Evolutionary conservation across 2,888 invertebrate species (phyloP).

Genomic region (Acronicta psi): DNA sequence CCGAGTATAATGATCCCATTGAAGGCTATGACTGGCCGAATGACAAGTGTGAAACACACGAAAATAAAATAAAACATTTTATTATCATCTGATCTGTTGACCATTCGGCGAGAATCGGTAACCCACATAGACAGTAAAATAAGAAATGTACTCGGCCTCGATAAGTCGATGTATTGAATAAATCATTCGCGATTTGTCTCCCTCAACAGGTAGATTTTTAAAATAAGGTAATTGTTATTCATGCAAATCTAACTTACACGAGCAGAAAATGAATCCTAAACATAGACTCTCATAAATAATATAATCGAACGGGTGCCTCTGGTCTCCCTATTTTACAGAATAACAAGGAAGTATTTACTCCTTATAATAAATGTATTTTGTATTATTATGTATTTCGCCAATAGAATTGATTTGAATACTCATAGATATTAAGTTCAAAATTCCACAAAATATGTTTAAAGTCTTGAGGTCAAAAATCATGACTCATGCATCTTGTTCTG

Average conservation of each 20-base stretch:
- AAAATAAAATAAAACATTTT: conserved; percentile 66
- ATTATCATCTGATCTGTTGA: conserved; percentile 65
- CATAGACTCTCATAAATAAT: conserved; percentile 82
- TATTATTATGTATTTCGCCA: not conserved
- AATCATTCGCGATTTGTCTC: conserved; percentile 82
- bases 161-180: conserved; percentile 78
- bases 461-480: not conserved
- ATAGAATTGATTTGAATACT: no score
- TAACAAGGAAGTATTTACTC: conserved; percentile 58
- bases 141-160: conserved; percentile 74
- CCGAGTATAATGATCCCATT: conserved; percentile 83
- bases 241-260: conserved; percentile 86
- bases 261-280: conserved; percentile 85
- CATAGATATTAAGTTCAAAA: no score
- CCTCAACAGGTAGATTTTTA: conserved; percentile 84
- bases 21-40: conserved; percentile 76
- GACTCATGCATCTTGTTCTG: conserved; percentile 16
- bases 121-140: conserved; percentile 76
- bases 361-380: not conserved
- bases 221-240: conserved; percentile 84
- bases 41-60: conserved; percentile 66
- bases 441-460: not conserved
- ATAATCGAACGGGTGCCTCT: conserved; percentile 73
- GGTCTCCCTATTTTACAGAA: conserved; percentile 62
- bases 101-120: conserved; percentile 71